Conservation (phyloP, 2,113 vertebrate species). For the Ciconia stormi region DNA sequence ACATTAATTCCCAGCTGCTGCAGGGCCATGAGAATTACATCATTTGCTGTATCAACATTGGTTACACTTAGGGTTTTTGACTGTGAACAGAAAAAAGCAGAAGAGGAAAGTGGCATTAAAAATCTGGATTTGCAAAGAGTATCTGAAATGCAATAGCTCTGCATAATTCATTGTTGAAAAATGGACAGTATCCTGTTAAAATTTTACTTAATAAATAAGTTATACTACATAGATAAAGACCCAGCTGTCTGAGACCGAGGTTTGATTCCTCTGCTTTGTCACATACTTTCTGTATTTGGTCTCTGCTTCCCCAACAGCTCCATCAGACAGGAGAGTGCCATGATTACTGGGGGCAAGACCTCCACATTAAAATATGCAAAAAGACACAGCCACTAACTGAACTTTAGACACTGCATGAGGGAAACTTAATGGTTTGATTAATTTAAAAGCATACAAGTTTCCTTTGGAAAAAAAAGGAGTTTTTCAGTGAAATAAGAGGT, state of each 20-base stretch:
- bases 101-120: conserved; percentile 18
- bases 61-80: conserved; percentile 89
- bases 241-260: not conserved
- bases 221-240: not conserved
- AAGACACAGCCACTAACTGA: not conserved
- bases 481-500: not conserved
- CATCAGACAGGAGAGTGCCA: not conserved
- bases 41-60: conserved; percentile 85
- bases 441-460: not conserved
- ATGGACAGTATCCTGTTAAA: not conserved
- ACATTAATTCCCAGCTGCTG: conserved; percentile 90
- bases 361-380: not conserved
- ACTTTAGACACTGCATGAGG: not conserved
- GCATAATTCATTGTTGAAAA: not conserved
- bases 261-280: not conserved
- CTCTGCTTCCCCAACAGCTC: not conserved
- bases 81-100: conserved; percentile 70
- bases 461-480: not conserved
- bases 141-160: not conserved
- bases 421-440: not conserved
- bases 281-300: not conserved
- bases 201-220: conserved; percentile 4
- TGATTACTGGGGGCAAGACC: not conserved
- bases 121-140: conserved; percentile 1
- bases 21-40: conserved; percentile 88